A percentile compares a stretch with the other conserved stretches of the same genome.
phyloP scores from a whole-genome alignment of 2,113 vertebrate genomes.

The Miniopterus natalensis region DNA sequence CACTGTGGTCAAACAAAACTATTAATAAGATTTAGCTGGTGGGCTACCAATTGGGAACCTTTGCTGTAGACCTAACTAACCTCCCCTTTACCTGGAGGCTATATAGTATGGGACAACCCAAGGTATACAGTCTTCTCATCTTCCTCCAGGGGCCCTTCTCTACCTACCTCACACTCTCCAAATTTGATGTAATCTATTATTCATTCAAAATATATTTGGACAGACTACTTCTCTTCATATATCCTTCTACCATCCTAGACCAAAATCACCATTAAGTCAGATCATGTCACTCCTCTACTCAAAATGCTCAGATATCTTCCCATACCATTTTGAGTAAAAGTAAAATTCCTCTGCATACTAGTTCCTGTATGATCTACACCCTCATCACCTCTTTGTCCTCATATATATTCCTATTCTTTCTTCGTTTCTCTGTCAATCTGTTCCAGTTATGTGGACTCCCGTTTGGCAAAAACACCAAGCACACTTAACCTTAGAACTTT shows the following conservation, averaged over 20 bases:
- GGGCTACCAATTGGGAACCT: background rate
- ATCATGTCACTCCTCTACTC: background rate
- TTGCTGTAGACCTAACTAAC: background rate
- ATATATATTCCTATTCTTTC: background rate
- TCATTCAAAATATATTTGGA: conserved; percentile 44
- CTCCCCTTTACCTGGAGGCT: background rate
- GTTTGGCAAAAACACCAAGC: conserved; percentile 43
- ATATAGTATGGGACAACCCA: background rate
- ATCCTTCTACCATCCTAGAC: background rate
- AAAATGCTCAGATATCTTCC: conserved; percentile 12
- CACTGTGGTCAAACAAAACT: conserved; percentile 47
- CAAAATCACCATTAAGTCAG: conserved; percentile 20
- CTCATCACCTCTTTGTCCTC: background rate
- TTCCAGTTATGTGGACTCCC: background rate
- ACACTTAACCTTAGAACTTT: conserved; percentile 7
- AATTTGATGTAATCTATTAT: conserved; percentile 15
- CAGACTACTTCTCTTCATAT: background rate
- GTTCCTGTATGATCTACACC: background rate
- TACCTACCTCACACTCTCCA: conserved; percentile 29
- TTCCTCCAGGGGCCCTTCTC: background rate
- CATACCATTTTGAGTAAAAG: conserved; percentile 28
- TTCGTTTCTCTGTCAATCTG: background rate
- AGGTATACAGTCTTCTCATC: background rate
- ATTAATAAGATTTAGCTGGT: conserved; percentile 44
- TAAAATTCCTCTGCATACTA: background rate